Conservation (phyloP, 2,797 vertebrate species). For the Todus mexicanus region DNA sequence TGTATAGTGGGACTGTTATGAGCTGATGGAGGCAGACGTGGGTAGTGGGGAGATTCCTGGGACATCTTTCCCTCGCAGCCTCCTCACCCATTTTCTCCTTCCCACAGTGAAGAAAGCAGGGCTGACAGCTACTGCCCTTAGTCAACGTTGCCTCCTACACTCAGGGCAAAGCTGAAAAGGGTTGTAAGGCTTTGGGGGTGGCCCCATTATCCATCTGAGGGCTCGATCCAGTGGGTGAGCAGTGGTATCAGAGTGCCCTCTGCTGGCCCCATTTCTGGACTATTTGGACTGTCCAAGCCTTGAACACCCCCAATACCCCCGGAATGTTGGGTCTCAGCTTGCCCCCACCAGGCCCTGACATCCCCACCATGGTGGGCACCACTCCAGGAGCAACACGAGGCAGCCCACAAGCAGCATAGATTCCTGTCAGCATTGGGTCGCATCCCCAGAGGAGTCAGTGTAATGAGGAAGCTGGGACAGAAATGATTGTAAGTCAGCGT, state of each 20-base stretch:
- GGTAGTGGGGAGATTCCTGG: background rate
- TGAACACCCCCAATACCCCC: background rate
- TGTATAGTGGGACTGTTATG: background rate
- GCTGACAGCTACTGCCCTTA: background rate
- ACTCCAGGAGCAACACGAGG: background rate
- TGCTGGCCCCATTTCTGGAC: conserved; percentile 52
- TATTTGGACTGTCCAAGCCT: background rate
- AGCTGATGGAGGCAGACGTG: background rate
- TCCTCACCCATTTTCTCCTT: background rate
- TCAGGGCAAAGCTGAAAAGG: background rate
- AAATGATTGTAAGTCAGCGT: rapidly evolving
- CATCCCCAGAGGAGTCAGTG: background rate
- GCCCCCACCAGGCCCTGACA: rapidly evolving
- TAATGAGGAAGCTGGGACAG: background rate
- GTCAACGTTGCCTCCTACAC: background rate
- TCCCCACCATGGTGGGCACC: background rate
- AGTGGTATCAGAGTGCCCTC: conserved; percentile 60
- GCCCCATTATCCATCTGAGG: background rate
- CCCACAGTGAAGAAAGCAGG: background rate
- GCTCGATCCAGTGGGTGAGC: background rate
- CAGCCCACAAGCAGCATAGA: background rate
- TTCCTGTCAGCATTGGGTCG: background rate
- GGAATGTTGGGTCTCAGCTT: background rate
- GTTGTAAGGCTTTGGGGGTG: background rate
- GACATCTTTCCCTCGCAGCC: background rate